Evolutionary conservation across 2,113 vertebrate genomes (phyloP), one percentile per base, ranked within the genome.

Genomic region (Egretta garzetta): DNA sequence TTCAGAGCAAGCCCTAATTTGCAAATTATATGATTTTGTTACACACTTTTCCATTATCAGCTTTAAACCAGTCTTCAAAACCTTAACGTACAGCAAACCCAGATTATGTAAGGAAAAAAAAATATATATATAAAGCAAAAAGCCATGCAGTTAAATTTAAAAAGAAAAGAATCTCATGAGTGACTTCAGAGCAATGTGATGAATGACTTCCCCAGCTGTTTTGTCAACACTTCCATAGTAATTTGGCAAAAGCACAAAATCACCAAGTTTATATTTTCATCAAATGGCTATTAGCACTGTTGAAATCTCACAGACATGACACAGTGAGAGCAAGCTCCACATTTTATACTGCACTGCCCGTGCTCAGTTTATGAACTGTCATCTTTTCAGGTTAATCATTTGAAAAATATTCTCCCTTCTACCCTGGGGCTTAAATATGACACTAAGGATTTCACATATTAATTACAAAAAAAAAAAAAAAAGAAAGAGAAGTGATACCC

Each of bases 171-270:
- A 96, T 94, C 86, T 88, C 33, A 62, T 96, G 91, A 96, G 77
- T 93, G 91, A 75, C 70, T 91, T 89, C 73, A 89, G 66, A 96
- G 93, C 95, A 91, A 96, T 93, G 95, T 89, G 89, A 96, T 94
- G 68, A 91, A 94, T 58, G 21, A 71, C 91, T 96, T 97, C 62
- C 80, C 90, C 62, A 37, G 77, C 84, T 97, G 95, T 97, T 97
- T 95, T 96, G 95, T 96, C 94, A 97, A 97, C 94, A 52, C 83
- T 97, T 93, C 93, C 96, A 97, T 95, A 97, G 93, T 96, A 97
- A 97, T 95, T 94, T 97, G 97, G 97, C 97, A 95, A 96, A 88
- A 87, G 88, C 83, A 83, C 94, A 94, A 82, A 94, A 95, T 89
- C 62, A 71, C 92, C 33, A 39, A 89, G 93, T 96, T 93, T 88